A percentile compares a stretch with the other conserved stretches of the same genome.
These are phyloP conservation scores for Crenuchus spilurus DNA, from an alignment of 2,797 vertebrate species.

Conservation along the genomic window DNA sequence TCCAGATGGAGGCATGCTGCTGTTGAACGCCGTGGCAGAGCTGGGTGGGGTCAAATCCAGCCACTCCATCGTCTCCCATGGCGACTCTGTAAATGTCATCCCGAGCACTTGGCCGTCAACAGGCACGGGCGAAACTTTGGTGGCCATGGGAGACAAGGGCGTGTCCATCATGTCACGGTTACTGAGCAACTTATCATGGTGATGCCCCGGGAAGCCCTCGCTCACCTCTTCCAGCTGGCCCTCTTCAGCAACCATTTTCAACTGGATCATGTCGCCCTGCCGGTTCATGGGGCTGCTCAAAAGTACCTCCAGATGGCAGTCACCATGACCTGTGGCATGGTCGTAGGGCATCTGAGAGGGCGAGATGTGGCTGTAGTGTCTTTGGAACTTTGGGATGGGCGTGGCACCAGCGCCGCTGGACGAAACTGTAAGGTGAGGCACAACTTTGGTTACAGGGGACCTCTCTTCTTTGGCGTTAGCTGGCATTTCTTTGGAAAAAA, in stretches of 20 bases:
- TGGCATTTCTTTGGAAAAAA: conserved; percentile 91
- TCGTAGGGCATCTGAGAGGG: conserved; percentile 82
- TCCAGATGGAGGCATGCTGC: conserved; percentile 77
- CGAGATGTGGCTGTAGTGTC: conserved; percentile 82
- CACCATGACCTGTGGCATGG: conserved; percentile 75
- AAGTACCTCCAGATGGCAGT: conserved; percentile 88
- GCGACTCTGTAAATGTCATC: conserved; percentile 91
- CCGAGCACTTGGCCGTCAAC: conserved; percentile 80
- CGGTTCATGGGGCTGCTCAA: conserved; percentile 83
- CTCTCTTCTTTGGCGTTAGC: conserved; percentile 92
- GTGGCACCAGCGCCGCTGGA: conserved; percentile 75
- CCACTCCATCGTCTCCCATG: conserved; percentile 99
- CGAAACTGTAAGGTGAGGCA: conserved; percentile 89
- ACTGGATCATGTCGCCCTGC: conserved; percentile 77
- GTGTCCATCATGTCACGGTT: conserved; percentile 88
- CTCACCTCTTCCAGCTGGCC: conserved; percentile 81
- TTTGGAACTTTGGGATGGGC: conserved; percentile 78
- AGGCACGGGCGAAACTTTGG: conserved; percentile 80
- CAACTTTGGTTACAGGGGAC: conserved; percentile 89
- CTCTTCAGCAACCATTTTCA: conserved; percentile 85
- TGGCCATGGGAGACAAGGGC: conserved; percentile 84
- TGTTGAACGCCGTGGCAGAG: conserved; percentile 83
- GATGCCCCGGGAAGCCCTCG: conserved; percentile 81
- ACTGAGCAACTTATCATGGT: conserved; percentile 83
- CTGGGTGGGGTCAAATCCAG: conserved; percentile 92